Conservation (phyloP, 2,888 invertebrate genomes). For the Bedellia somnulentella region DNA sequence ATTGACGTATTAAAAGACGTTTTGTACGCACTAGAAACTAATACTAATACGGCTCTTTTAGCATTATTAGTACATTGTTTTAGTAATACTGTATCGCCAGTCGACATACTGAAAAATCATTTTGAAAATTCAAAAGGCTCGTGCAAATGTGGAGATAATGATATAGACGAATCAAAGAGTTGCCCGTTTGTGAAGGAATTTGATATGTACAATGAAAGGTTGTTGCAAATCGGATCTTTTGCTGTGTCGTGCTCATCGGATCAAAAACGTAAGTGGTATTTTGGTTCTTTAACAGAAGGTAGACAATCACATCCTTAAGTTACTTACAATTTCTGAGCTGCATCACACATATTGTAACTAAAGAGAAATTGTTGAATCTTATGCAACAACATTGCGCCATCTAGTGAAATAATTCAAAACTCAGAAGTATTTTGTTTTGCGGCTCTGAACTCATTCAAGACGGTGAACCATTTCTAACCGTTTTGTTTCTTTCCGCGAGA, state of each 20-base stretch:
- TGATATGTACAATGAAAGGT: slow-evolving; percentile 68
- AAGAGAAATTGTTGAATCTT: too few species aligned
- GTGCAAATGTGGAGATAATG: slow-evolving; percentile 21
- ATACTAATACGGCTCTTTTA: slow-evolving; percentile 66
- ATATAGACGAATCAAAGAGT: slow-evolving; percentile 33
- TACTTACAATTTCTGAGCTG: too few species aligned
- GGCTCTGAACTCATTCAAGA: too few species aligned
- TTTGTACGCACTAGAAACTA: slow-evolving; percentile 65
- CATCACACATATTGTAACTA: too few species aligned
- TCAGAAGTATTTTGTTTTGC: too few species aligned
- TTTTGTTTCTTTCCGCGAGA: too few species aligned
- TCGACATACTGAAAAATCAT: slow-evolving; percentile 28
- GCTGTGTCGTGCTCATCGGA: slow-evolving; percentile 63
- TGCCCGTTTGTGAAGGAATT: slow-evolving; percentile 61
- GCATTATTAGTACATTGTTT: slow-evolving; percentile 52
- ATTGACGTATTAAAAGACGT: slow-evolving; percentile 64
- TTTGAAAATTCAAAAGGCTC: slow-evolving; percentile 17
- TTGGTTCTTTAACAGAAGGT: too few species aligned
- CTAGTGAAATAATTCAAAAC: too few species aligned
- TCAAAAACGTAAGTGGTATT: slow-evolving; percentile 29
- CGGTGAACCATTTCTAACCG: too few species aligned
- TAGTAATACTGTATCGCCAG: slow-evolving; percentile 24
- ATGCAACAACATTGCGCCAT: too few species aligned
- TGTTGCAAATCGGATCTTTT: slow-evolving; percentile 70
- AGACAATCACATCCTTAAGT: too few species aligned